Evolutionary conservation across 2,797 vertebrate species (phyloP).

Genomic region (Sebastes taczanowskii): DNA sequence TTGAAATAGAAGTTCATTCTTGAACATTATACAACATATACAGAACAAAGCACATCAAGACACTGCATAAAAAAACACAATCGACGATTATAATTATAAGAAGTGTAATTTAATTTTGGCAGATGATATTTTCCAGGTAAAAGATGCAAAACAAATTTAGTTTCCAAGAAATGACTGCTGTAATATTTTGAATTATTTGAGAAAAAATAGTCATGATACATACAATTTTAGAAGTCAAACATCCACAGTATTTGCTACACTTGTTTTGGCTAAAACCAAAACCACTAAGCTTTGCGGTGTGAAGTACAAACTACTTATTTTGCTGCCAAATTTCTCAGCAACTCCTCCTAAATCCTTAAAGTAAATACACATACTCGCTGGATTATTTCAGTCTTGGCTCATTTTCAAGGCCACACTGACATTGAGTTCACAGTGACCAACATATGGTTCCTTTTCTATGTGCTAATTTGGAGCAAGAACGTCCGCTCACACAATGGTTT

Average conservation of each 20-base stretch:
- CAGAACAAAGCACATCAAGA: neutral
- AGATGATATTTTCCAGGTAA: neutral
- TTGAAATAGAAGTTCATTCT: neutral
- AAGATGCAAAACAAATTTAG: neutral
- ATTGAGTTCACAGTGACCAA: slow-evolving; percentile 14
- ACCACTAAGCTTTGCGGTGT: neutral
- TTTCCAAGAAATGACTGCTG: neutral
- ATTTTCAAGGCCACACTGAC: slow-evolving; percentile 17
- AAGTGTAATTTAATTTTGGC: neutral
- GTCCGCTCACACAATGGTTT: slow-evolving; percentile 27
- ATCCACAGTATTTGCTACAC: neutral
- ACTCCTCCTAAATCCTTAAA: neutral
- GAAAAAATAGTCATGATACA: neutral
- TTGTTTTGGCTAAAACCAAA: neutral
- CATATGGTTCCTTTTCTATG: slow-evolving; percentile 45
- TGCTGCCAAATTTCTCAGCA: neutral
- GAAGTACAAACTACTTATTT: neutral
- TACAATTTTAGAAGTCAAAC: neutral
- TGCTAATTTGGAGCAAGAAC: slow-evolving; percentile 28
- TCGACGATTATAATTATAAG: neutral
- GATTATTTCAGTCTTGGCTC: slow-evolving; percentile 15
- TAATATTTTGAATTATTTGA: neutral
- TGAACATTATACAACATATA: neutral
- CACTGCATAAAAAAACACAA: neutral
- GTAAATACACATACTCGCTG: slow-evolving; percentile 4